Base-by-base conservation (phyloP, 2,113 vertebrate genomes). In the Cephalopterus ornatus region DNA sequence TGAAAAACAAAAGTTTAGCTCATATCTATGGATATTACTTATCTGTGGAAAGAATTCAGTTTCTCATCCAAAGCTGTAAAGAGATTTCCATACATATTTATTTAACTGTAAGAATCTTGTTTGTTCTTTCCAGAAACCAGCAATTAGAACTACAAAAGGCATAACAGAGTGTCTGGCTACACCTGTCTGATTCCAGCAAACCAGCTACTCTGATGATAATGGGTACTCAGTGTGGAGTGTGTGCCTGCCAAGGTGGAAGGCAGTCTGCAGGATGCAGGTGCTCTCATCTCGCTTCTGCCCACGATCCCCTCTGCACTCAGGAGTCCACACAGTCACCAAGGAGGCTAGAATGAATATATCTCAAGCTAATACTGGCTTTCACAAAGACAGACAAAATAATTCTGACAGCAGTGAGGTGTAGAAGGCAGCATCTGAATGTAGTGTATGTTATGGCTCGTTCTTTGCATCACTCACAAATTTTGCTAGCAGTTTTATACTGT, bases 81-180 rank as follows among this genome's bases (percentile, higher is more conserved):
- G 83, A 79, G 85, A 91, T 81, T 93, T 91, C 56, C 56, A 73
- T 53, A 41, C 37, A 35, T 93, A 89, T 93, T 95, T 85, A 84
- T 94, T 89, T 85, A 67, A 70, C 68, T 79, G 1, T 63, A 83
- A 80, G 61, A 86, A 66, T 76, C 37, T 79, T 87, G 42, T 82
- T 88, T 93, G 24, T 80, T 95, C 46, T 89, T 95, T 88, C 63
- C 55, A 89, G 56, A 92, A 95, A 65, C 33, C 47, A 56, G 35
- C 55, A 78, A 88, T 89, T 80, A 78, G n/a, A 39, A 80, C 46
- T 41, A 66, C 33, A 92, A 88, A 89, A 94, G 47, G 20, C 76
- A 82, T 65, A 75, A 74, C 50, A 62, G 66, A 71, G 47, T 85
- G 44, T 81, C 2, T 5, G 53, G 56, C 73, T 77, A 86, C 75